phyloP scores from a whole-genome alignment of 2,797 vertebrate genomes.

The Danio kyathit region DNA sequence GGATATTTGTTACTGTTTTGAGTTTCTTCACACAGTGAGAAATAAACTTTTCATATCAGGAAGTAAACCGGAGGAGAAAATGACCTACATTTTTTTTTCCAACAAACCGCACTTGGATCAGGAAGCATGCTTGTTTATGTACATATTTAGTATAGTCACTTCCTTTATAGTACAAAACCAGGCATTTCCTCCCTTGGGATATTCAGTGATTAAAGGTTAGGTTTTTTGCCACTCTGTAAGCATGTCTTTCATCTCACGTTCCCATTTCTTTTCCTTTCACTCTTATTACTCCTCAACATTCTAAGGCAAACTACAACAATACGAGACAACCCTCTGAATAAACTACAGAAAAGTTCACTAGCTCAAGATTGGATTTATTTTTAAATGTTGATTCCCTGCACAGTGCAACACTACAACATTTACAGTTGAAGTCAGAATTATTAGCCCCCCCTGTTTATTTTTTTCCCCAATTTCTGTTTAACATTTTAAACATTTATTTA shows the following conservation, averaged over 20 bases:
- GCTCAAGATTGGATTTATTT: neutral
- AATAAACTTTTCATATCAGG: conserved; percentile 13
- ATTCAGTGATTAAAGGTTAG: conserved; percentile 68
- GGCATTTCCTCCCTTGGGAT: conserved; percentile 76
- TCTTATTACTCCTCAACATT: conserved; percentile 8
- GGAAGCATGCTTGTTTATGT: conserved; percentile 34
- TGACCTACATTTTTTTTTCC: conserved; percentile 27
- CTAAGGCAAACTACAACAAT: neutral
- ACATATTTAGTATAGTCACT: conserved; percentile 49
- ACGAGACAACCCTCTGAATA: neutral
- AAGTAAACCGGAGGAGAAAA: conserved; percentile 28
- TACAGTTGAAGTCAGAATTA: too few species aligned
- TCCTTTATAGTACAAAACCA: conserved; percentile 63
- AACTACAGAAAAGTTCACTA: neutral
- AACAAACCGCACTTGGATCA: conserved; percentile 22
- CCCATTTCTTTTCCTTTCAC: conserved; percentile 44
- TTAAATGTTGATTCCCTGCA: too few species aligned
- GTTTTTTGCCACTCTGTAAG: conserved; percentile 60
- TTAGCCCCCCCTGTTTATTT: too few species aligned
- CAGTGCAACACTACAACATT: too few species aligned
- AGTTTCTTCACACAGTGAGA: neutral
- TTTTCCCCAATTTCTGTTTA: too few species aligned
- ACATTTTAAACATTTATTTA: too few species aligned
- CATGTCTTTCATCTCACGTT: neutral
- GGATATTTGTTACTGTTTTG: neutral